Base-by-base conservation (phyloP, 2,113 vertebrate genomes). In the Dipodomys merriami region DNA sequence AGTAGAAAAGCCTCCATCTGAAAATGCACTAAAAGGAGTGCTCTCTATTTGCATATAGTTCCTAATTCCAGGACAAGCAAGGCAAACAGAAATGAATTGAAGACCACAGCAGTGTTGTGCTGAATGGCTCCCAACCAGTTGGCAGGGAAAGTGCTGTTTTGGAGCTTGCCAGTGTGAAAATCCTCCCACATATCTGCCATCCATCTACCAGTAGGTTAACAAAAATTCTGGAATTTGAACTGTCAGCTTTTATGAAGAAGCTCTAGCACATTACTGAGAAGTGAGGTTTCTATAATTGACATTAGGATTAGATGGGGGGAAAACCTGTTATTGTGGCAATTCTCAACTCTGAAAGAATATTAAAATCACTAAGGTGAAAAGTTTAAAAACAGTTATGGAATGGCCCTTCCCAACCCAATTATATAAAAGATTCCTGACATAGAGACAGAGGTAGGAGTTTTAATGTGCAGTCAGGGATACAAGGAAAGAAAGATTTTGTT, bases 31-130 rank as follows among this genome's bases (percentile, higher is more conserved):
- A 60, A 86, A 78, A 62, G 39, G 33, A 79, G 23, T 30, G 1
- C 29, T 8, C 82, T 79, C 69, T 64, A 83, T 46, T 67, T 88
- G 39, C 27, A 67, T 27, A 60, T 25, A 86, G 53, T 76, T 91
- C 77, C 72, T 62, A 64, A 78, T 64, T 95, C 69, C 82, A 91
- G 78, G 86, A 76, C 73, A 90, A 71, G 29, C 20, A 80, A 83
- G 77, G 74, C 68, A 20, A 76, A 79, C 18, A 12, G 44, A 83
- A 69, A 39, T 74, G 33, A 90, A 57, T 62, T 53, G 2, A 83
- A 80, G 64, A 20, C 0, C 2, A 30, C 25, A 76, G 30, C 20
- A 22, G 11, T 7, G 0, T 2, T 81, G 13, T 57, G 35, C 7
- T 11, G 49, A 83, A 12, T 18, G 20, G 15, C 69, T 62, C 9